Base-by-base conservation (phyloP, 2,797 vertebrate species). In the Cryptoblepharus egeriae region DNA sequence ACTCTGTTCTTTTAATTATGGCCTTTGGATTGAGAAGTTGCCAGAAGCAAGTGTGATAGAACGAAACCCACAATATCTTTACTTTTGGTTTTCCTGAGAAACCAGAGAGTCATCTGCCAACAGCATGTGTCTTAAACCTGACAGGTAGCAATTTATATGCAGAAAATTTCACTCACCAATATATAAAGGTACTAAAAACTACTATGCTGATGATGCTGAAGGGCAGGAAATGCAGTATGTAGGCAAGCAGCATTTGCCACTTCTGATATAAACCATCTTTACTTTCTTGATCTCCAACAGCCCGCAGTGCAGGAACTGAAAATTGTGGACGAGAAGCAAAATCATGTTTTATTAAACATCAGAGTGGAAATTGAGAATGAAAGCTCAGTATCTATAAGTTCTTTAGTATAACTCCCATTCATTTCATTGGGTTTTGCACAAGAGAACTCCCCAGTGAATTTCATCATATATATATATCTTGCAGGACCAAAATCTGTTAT, bases 221-320 rank as follows among this genome's bases (percentile, higher is more conserved):
- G 82, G 98, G 98, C 63, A 99, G 94, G 86, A 96, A 97, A 37
- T 99, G 98, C 70, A 98, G 88, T 85, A 98, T 93, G 28, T 99
- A 99, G 75, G 98, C 97, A 91, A 99, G 80, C 90, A 99, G 97
- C 97, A 99, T 98, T 92, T 99, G 97, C 98, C 98, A 98, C 92
- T 98, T 99, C 83, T 96, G 96, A 90, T 99, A 99, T 73, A 99
- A 95, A 42, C 98, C 98, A 0, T 99, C 98, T 91, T 98, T 97
- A 88, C 97, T 99, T 95, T 99, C 98, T 94, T 97, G 98, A 90
- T 99, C 98, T 28, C 97, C 92, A 76, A 99, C 95, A 30, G 98
- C 97, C 89, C 98, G 95, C 76, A 99, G 77, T 64, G 97, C 94
- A 6, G 98, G 96, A 90, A 99, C 98, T 99, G 90, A 82, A 87